Evolutionary conservation across 2,888 invertebrate genomes (phyloP).

Genomic region (Aspidiotus rigidus): DNA sequence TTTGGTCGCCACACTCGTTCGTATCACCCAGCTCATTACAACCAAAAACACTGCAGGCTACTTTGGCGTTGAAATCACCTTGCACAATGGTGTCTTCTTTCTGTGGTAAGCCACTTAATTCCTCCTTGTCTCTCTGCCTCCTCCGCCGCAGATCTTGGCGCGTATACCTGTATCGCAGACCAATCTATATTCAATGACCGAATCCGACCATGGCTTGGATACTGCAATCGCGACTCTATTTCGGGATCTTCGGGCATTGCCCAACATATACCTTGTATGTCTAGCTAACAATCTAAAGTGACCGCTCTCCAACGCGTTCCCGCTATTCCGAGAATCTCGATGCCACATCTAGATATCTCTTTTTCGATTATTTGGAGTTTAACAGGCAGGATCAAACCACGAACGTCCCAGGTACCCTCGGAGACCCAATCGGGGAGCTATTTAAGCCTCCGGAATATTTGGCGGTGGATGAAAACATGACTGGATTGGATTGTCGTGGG

Average conservation of each 20-base stretch:
- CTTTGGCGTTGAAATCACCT: neutral
- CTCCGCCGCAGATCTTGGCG: neutral
- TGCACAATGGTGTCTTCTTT: neutral
- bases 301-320: neutral
- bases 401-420: neutral
- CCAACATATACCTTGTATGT: no score
- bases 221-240: neutral
- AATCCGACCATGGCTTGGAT: neutral
- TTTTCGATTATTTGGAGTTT: neutral
- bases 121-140: neutral
- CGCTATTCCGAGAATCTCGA: neutral
- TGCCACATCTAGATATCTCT: neutral
- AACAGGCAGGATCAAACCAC: neutral
- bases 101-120: neutral
- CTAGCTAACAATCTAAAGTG: neutral
- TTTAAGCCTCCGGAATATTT: no score
- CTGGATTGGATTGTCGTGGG: neutral
- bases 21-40: neutral
- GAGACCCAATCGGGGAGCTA: neutral
- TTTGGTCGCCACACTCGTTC: constrained; percentile 1
- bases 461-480: neutral
- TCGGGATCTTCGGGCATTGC: neutral
- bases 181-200: neutral
- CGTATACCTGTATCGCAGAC: neutral
- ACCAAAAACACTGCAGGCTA: neutral